Base-by-base conservation (phyloP, 2,113 vertebrate genomes). In the Arvicanthis niloticus region DNA sequence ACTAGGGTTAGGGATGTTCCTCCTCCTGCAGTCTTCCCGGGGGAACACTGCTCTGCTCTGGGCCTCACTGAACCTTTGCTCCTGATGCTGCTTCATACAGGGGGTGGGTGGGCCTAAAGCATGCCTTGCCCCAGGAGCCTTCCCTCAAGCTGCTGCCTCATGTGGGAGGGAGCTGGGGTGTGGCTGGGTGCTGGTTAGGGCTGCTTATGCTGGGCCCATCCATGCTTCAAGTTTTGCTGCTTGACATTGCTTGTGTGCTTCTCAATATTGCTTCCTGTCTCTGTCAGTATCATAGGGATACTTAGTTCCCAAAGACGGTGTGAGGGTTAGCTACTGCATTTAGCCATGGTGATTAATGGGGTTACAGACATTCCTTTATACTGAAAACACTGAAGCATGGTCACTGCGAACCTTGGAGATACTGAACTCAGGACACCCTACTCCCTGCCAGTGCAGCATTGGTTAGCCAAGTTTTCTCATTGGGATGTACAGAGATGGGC, bases 1-100 rank as follows among this genome's bases (percentile, higher is more conserved):
- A 9, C 34, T 9, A 0, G 4, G 40, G 34, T 22, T 42, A 53
- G 0, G 0, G 21, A 0, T 17, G 3, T 0, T 1, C 1, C 53
- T 85, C 3, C 31, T 6, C 58, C 60, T 0, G 15, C 8, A 7
- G 37, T 48, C 51, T 40, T 15, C 8, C 4, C 16, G 65, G 29
- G 4, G 2, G 5, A 24, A 31, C 21, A 0, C 58, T 60, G 34
- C 45, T 75, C n/a, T 4, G 29, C 58, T 19, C 76, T 88, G 82
- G 76, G 70, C 77, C 85, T 65, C 2, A 24, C 26, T 76, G 82
- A 48, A 31, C 0, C 0, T 53, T 31, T 75, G 72, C 9, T 42
- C 72, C 42, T 11, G n/a, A 31, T 5, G 42, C 84, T 31, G 70
- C 53, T 45, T 62, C 4, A 0, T 13, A 42, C 11, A n/a, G 70